Evolutionary conservation across 2,797 vertebrate species (phyloP), one percentile per base, ranked within the genome.

Genomic region (Pseudotriccus pelzelni): DNA sequence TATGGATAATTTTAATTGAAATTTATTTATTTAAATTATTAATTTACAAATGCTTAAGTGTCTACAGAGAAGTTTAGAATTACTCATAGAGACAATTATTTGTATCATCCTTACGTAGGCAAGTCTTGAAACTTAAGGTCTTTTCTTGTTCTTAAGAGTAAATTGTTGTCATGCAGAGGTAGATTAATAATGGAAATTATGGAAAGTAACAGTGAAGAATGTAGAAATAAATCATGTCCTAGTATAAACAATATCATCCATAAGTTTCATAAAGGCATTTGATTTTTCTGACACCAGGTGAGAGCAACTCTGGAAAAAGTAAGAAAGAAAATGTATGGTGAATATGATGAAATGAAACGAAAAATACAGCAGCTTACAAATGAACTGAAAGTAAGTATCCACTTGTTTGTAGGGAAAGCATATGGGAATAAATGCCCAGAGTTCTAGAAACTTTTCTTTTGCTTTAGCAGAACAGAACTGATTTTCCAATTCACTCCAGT

Each of bases 241-340:
- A 3, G 2, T 66, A 25, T 60, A 53, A 91, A 68, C 8, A 27
- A 7, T 70, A 19, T 78, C 9, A 66, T 60, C 39, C 43, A 1
- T 62, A 56, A 82, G 18, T 86, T 75, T 96, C 50, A 84, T 75
- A 49, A 94, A 93, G 63, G 14, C 5, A 2, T 93, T 85, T 93
- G 47, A 49, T 92, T 72, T 90, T 91, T 87, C 69, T 97, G 75
- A 47, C 39, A 79, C 66, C 90, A 99, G 99, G 99, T 99, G 87
- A 99, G 99, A 96, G 98, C 99, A 94, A 99, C 99, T n/a, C 96
- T 99, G 97, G 99, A 99, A 97, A 99, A 99, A 98, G 99, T 99
- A 76, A 98, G 99, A 93, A 99, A 98, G 96, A 97, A 98, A 93
- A 99, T 99, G 99, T 99, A 99, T 9, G 99, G 99, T 25, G 99